These are phyloP conservation scores for Andrena flavipes DNA, from an alignment of 2,888 invertebrate genomes.

Conservation along the genomic window DNA sequence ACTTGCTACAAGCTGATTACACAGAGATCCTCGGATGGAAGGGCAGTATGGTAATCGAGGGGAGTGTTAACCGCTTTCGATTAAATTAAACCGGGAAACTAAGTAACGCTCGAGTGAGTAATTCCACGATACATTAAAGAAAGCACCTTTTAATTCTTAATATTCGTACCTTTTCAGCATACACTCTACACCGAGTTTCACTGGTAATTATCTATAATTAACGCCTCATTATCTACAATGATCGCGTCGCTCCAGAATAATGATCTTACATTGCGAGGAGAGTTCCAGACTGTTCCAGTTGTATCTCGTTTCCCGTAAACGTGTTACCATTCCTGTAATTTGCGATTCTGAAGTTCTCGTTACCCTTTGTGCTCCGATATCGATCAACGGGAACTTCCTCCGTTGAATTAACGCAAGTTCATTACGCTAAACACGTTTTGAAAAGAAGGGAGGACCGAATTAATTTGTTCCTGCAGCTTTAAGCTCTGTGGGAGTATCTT, in stretches of 20 bases:
- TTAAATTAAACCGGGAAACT: conserved; percentile 6
- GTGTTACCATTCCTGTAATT: conserved; percentile 10
- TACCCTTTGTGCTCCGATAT: conserved; percentile 10
- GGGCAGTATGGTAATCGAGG: neutral
- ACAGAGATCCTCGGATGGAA: neutral
- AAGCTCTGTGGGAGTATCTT: neutral
- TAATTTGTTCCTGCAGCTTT: conserved; percentile 14
- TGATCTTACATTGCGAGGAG: neutral
- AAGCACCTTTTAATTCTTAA: neutral
- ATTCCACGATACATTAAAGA: neutral
- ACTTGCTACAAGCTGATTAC: neutral
- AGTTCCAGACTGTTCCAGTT: neutral
- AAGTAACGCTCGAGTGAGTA: neutral
- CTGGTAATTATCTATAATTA: conserved; percentile 27
- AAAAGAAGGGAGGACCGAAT: neutral
- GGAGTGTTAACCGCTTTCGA: neutral
- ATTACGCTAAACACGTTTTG: conserved; percentile 17
- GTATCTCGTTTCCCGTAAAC: neutral
- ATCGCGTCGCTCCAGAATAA: conserved; percentile 4
- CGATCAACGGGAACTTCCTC: conserved; percentile 4
- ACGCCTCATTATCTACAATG: neutral
- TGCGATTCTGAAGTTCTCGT: conserved; percentile 27
- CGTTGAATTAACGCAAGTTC: conserved; percentile 11
- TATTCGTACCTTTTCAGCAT: neutral
- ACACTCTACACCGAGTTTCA: neutral